Percentiles rank a stretch among this genome's conserved stretches.
Evolutionary conservation across 2,888 invertebrate species (phyloP).

Genomic region (Penaeus monodon): DNA sequence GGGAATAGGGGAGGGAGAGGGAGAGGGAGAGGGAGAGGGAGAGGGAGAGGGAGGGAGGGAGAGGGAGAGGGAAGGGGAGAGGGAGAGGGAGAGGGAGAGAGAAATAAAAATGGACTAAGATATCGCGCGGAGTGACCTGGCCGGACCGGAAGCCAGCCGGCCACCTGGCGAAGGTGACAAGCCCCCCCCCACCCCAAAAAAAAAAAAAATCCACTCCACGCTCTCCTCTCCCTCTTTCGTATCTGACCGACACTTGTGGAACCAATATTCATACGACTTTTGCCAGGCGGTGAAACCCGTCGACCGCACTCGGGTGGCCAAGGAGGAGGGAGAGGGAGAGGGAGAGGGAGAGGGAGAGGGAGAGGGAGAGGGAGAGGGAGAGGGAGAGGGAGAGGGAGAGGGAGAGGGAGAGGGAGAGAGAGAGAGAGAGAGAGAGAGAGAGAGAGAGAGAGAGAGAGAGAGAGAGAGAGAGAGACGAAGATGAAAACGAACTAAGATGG

Average conservation of each 20-base stretch:
- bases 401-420: not conserved
- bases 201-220: too few relatives aligned
- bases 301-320: too few relatives aligned
- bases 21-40: too few relatives aligned
- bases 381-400: not conserved
- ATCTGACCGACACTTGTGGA: too few relatives aligned
- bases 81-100: not conserved
- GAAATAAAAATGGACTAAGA: not conserved
- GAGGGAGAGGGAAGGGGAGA: not conserved
- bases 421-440: not conserved
- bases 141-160: not conserved
- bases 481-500: not conserved
- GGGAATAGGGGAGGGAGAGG: not conserved
- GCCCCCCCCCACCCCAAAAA: too few relatives aligned
- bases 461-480: not conserved
- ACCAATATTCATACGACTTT: too few relatives aligned
- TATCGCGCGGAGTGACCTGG: not conserved
- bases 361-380: not conserved
- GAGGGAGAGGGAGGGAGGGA: not conserved
- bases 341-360: not conserved
- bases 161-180: too few relatives aligned
- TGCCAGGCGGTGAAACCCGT: too few relatives aligned
- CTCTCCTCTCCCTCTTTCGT: too few relatives aligned
- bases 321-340: too few relatives aligned
- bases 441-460: not conserved